phyloP scores from a whole-genome alignment of 2,113 vertebrate species.

The Prolemur simus region DNA sequence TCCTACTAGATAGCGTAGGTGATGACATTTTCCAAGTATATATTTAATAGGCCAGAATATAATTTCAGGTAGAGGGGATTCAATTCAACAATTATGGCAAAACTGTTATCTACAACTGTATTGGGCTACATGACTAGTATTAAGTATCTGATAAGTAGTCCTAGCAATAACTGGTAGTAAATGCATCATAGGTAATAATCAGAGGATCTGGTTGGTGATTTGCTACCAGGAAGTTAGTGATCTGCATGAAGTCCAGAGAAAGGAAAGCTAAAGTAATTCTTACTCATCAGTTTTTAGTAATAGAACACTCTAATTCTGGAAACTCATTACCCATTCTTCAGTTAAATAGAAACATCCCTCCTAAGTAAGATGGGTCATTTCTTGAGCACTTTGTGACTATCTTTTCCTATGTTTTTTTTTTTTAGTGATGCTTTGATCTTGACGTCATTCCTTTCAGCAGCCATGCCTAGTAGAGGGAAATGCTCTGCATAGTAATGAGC shows the following conservation, averaged over 20 bases:
- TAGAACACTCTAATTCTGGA: not conserved
- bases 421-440: not conserved
- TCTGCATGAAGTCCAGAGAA: not conserved
- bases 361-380: not conserved
- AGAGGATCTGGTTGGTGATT: not conserved
- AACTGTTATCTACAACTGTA: not conserved
- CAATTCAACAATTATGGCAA: not conserved
- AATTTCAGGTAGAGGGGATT: not conserved
- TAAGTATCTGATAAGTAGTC: not conserved
- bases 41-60: not conserved
- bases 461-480: not conserved
- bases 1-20: not conserved
- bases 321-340: not conserved
- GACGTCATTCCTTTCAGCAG: not conserved
- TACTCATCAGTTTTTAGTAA: not conserved
- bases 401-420: not conserved
- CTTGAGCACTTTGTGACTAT: not conserved
- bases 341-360: not conserved
- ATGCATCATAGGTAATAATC: not conserved
- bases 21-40: not conserved
- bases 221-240: not conserved
- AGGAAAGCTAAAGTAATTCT: conserved; percentile 10
- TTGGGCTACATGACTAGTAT: not conserved
- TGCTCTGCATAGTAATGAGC: not conserved
- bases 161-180: not conserved